Base-by-base conservation (phyloP, 2,888 invertebrate genomes). In the Diaprepes abbreviatus region DNA sequence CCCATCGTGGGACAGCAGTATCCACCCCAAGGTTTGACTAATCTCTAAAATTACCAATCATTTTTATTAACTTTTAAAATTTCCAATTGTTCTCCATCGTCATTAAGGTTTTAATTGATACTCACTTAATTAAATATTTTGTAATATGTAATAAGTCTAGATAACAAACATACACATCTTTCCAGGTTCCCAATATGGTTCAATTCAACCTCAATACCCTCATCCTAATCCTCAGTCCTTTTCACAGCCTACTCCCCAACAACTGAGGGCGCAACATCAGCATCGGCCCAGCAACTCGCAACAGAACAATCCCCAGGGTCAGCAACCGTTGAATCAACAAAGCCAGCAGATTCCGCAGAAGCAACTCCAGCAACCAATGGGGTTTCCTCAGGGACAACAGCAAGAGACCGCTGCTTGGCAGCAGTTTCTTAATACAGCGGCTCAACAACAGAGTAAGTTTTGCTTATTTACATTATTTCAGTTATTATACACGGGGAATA, bases 181-280 rank as follows among this genome's bases (percentile, higher is more conserved):
- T 65, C 17, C 66, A 67, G 71, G 57, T 35, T 59, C 67, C 21
- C 70, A 66, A 69, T 66, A 70, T 63, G 70, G 63, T 36, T 59
- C 50, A 17, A 33, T 67, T 28, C 66, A 58, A 40, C 16, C 36
- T 28, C 63, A 63, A 54, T 54, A 63, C 28, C 45, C 43, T n/a
- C 65, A 68, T 71, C 72, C 74, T 72, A 74, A 72, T 70, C 72
- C 74, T 55, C 76, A 73, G 69, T 66, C 74, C 62, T 60, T 58
- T 54, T 12, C 55, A 17, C 75, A 74, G 59, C 80, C 80, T 66
- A 77, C 74, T 66, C 71, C 76, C 35, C 74, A 73, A 35, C 74
- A 74, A 58, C 17, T 57, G 36, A 76, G 82, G 68, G 80, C 81
- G 55, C 82, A 83, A 72, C 82, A 85, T 66, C 84, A 83, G 67